Conservation (phyloP, 2,113 vertebrate genomes). For the Tragelaphus scriptus region DNA sequence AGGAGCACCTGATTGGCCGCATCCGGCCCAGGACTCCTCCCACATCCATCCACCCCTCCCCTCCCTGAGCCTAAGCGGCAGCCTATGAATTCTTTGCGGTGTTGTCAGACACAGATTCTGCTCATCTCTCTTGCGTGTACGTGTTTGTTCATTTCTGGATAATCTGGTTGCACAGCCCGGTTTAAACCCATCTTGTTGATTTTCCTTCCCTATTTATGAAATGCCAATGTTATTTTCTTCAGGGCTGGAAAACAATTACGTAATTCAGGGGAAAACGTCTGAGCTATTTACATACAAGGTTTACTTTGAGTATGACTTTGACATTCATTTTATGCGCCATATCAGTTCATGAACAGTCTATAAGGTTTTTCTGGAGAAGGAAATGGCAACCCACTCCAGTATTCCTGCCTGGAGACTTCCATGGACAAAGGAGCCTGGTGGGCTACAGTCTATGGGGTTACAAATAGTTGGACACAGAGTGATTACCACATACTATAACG, state of each 20-base stretch:
- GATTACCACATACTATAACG: neutral
- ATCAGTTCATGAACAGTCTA: neutral
- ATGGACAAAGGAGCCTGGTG: neutral
- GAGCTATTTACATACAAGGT: neutral
- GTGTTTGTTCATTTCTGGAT: neutral
- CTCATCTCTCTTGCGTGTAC: no score
- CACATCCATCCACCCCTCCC: rapidly evolving
- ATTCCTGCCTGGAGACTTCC: neutral
- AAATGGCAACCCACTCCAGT: neutral
- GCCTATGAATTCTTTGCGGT: rapidly evolving
- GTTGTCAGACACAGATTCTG: neutral
- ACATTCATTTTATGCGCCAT: neutral
- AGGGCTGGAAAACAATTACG: neutral
- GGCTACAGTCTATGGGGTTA: neutral
- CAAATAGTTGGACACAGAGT: neutral
- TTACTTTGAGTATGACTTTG: neutral
- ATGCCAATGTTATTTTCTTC: neutral
- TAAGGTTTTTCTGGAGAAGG: neutral
- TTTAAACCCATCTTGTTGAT: neutral
- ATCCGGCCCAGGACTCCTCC: neutral
- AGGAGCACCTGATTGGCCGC: no score
- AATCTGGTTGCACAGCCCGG: neutral
- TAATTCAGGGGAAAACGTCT: neutral
- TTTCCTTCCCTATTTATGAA: neutral
- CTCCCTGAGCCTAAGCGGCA: no score